Base-by-base conservation (phyloP, 2,888 invertebrate genomes). In the Polydrusus pterygomalis region DNA sequence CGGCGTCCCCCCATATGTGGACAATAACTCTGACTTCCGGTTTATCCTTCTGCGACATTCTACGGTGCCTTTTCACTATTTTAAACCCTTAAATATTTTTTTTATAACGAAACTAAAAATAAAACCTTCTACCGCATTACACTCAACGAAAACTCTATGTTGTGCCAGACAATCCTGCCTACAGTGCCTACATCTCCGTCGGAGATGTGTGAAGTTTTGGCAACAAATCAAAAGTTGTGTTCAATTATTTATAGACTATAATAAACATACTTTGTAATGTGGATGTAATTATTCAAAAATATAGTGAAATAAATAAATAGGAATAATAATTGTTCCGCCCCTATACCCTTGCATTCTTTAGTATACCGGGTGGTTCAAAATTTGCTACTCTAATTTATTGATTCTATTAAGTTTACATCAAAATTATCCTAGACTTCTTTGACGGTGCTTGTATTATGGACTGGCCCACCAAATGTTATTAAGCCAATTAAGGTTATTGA, bases 11-110 rank as follows among this genome's bases (percentile, higher is more conserved):
- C 82, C 91, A 91, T 86, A 92, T 91, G 87, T 91, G 92, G 81
- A 93, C 91, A 13, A 92, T 93, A 81, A 93, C 92, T 81, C 93
- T 89, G 85, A 93, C 92, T 84, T 92, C 90, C 78, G 91, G 88
- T 87, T 91, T 92, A 76, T 89, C 89, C 79, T 90, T 90, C 81
- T 91, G 91, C 80, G 93, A 93, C 93, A 93, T 93, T 64, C 70
- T 75, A 18, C 7, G 11, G 8, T 18, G 18, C 17, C n/a, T 45
- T 34, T 34, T 38, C 15, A 58, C 15, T 58, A 58, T 17, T 58
- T 1, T 2, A 38, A 30, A 49, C 45, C 15, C 3, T 15, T 1
- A 51, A 38, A 11, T 43, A 25, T 38, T 18, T 56, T 34, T 30
- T 56, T 60, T 38, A 5, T 11, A 38, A 38, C 11, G n/a, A 60